Percentiles rank a stretch among this genome's conserved stretches.
Evolutionary conservation across 1,140 invertebrate genomes (phyloP).

Genomic region (Galendromus occidentalis): DNA sequence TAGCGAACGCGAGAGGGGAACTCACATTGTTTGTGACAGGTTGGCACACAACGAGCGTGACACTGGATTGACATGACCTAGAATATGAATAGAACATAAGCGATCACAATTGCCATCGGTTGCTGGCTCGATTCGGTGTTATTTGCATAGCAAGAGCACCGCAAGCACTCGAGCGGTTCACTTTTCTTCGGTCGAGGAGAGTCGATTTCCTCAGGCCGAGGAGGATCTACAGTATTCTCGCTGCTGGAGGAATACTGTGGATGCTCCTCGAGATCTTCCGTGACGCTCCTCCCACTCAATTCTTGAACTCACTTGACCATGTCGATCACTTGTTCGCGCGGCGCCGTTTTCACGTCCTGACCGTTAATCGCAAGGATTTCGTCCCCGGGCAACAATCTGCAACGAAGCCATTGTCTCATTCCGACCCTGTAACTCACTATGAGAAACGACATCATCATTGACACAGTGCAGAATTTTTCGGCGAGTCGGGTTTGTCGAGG

Average conservation of each 20-base stretch:
- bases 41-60: slow-evolving; percentile 57
- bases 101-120: neutral
- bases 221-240: no score
- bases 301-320: slow-evolving; percentile 37
- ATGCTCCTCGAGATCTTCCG: no score
- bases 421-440: no score
- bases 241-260: no score
- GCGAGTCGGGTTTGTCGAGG: no score
- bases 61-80: slow-evolving; percentile 49
- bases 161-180: no score
- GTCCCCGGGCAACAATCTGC: slow-evolving; percentile 62
- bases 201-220: no score
- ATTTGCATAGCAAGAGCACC: no score
- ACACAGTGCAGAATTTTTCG: no score
- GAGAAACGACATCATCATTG: no score
- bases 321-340: slow-evolving; percentile 68
- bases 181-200: no score
- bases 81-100: neutral
- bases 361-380: slow-evolving; percentile 72
- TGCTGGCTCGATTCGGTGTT: slow-evolving; percentile 11
- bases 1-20: slow-evolving; percentile 8
- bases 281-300: neutral
- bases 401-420: slow-evolving; percentile 7
- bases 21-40: slow-evolving; percentile 48
- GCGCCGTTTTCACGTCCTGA: slow-evolving; percentile 61